phyloP scores from a whole-genome alignment of 2,113 vertebrate species.

The Leucopternis melanops region DNA sequence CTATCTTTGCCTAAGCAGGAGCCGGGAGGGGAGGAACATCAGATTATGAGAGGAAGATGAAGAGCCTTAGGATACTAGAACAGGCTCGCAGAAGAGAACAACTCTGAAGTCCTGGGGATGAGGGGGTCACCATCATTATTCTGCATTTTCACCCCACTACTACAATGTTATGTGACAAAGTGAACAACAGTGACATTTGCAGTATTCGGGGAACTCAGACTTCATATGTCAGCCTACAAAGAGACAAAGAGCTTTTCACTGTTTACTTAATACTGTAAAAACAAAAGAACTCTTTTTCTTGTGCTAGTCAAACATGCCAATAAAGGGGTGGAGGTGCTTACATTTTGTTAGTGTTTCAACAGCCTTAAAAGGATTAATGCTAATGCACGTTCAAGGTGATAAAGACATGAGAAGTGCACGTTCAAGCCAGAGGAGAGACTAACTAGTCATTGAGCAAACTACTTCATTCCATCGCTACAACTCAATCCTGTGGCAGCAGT shows the following conservation, averaged over 20 bases:
- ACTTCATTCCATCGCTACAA: rapidly evolving
- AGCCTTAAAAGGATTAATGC: neutral
- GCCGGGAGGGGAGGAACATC: neutral
- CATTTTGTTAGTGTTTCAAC: neutral
- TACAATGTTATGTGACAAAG: neutral
- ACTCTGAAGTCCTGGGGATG: neutral
- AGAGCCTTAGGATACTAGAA: neutral
- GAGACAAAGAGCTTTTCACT: neutral
- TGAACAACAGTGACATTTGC: neutral
- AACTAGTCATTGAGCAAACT: neutral
- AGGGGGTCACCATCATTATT: neutral
- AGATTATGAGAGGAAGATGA: neutral
- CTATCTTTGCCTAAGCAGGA: neutral
- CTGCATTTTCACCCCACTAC: neutral
- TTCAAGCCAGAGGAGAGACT: neutral
- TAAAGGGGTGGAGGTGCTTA: neutral
- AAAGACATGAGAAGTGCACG: neutral
- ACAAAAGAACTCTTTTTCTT: neutral
- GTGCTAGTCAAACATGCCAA: neutral
- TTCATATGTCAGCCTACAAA: neutral
- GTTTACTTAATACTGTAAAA: neutral
- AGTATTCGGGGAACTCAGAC: neutral
- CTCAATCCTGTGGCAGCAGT: neutral
- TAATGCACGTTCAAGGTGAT: neutral
- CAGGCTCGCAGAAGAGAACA: rapidly evolving